Conservation (phyloP, 2,113 vertebrate genomes). For the Neoarius graeffei region DNA sequence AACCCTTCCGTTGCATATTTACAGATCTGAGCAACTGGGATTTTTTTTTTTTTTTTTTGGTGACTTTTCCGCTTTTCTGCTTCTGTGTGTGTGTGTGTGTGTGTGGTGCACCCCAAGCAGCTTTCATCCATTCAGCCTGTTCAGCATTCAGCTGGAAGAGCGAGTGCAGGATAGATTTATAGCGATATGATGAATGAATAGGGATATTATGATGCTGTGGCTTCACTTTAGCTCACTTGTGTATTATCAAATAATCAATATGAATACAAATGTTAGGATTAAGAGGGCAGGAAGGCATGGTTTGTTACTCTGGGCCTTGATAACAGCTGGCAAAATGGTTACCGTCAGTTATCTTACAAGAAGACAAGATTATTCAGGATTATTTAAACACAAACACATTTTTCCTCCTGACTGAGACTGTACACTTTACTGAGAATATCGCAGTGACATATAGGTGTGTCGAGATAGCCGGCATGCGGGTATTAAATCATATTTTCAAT, state of each 20-base stretch:
- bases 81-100: constrained; percentile 1
- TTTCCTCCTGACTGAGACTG: not conserved
- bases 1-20: not conserved
- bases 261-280: constrained; percentile 37
- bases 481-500: not conserved
- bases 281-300: constrained; percentile 21
- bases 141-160: constrained; percentile 19
- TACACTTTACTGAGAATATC: not conserved
- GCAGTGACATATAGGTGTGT: not conserved
- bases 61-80: not conserved
- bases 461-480: not conserved
- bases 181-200: constrained; percentile 41
- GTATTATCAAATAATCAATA: constrained; percentile 37
- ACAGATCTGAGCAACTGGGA: not conserved
- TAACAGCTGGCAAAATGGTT: not conserved
- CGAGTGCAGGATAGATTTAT: constrained; percentile 18
- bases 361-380: not conserved
- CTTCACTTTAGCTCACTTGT: constrained; percentile 13
- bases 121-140: constrained; percentile 27
- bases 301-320: constrained; percentile 25
- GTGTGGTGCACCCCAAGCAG: not conserved
- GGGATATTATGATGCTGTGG: constrained; percentile 25
- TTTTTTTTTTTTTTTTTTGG: not conserved
- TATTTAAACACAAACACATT: not conserved
- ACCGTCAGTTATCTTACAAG: not conserved